Conservation (phyloP, 2,888 invertebrate species). For the Lycaena phlaeas region DNA sequence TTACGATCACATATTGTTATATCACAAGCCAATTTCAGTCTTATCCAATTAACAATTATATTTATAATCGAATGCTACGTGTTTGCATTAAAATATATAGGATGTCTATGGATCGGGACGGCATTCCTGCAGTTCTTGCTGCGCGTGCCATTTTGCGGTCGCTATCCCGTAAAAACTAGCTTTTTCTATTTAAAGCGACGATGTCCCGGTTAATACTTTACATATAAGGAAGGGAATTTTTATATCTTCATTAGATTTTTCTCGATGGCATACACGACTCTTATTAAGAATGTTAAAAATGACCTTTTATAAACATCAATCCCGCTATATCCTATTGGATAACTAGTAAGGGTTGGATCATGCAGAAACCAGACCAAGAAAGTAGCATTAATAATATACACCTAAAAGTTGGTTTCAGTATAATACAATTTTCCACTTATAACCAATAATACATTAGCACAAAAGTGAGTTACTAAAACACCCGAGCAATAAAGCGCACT, state of each 20-base stretch:
- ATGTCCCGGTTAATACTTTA: conserved; percentile 1
- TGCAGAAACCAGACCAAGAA: too few relatives aligned
- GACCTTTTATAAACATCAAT: not conserved
- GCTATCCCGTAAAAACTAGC: conserved; percentile 5
- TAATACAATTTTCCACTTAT: too few relatives aligned
- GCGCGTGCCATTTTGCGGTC: conserved; percentile 1
- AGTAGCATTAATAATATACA: too few relatives aligned
- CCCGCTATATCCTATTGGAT: too few relatives aligned
- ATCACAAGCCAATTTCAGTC: conserved; percentile 23
- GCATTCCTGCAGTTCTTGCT: not conserved
- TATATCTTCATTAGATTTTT: not conserved
- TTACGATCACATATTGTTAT: conserved; percentile 13
- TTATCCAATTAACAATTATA: conserved; percentile 21
- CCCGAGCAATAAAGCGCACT: too few relatives aligned
- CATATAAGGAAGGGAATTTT: not conserved
- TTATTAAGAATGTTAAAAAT: not conserved
- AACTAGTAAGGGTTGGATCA: too few relatives aligned
- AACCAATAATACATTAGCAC: too few relatives aligned
- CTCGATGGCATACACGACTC: not conserved
- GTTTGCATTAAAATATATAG: not conserved
- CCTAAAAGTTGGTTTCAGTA: too few relatives aligned
- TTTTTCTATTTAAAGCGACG: conserved; percentile 6
- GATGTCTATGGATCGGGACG: not conserved
- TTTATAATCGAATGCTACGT: conserved; percentile 13
- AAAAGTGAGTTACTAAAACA: too few relatives aligned